phyloP scores from a whole-genome alignment of 2,113 vertebrate species.

The Oryzias melastigma region DNA sequence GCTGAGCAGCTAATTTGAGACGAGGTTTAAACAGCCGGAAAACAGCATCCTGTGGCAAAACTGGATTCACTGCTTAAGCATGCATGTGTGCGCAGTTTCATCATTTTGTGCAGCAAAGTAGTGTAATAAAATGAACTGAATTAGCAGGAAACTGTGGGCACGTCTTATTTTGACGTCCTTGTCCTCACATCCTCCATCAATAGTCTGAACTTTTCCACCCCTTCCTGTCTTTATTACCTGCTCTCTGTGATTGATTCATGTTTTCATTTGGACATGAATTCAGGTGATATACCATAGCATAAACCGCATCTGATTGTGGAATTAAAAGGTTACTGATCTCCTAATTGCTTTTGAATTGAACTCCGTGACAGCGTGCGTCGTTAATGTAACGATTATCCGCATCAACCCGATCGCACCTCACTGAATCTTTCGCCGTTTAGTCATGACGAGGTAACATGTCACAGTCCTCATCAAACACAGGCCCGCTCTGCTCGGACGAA shows the following conservation, averaged over 20 bases:
- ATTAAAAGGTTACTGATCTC: conserved; percentile 73
- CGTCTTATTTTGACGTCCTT: conserved; percentile 30
- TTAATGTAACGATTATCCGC: conserved; percentile 71
- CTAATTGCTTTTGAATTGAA: conserved; percentile 76
- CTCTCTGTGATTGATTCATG: conserved; percentile 67
- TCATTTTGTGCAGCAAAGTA: conserved; percentile 45
- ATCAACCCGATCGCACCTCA: conserved; percentile 57
- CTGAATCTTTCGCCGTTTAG: conserved; percentile 63
- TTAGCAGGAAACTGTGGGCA: conserved; percentile 41
- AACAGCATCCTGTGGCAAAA: conserved; percentile 71
- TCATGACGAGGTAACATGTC: conserved; percentile 56
- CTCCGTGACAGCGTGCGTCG: conserved; percentile 55
- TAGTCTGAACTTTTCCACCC: conserved; percentile 45
- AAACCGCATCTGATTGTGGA: conserved; percentile 56
- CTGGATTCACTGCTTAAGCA: conserved; percentile 39
- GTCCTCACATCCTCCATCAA: conserved; percentile 19
- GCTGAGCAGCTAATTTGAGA: conserved; percentile 84
- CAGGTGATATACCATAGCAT: conserved; percentile 60
- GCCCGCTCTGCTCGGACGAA: conserved; percentile 25
- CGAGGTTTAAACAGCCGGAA: conserved; percentile 80
- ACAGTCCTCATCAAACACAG: conserved; percentile 47
- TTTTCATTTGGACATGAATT: conserved; percentile 59
- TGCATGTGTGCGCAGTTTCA: conserved; percentile 28
- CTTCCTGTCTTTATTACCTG: conserved; percentile 42
- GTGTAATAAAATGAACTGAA: conserved; percentile 44